Conservation (phyloP, 2,888 invertebrate species). For the Melinaea menophilus region DNA sequence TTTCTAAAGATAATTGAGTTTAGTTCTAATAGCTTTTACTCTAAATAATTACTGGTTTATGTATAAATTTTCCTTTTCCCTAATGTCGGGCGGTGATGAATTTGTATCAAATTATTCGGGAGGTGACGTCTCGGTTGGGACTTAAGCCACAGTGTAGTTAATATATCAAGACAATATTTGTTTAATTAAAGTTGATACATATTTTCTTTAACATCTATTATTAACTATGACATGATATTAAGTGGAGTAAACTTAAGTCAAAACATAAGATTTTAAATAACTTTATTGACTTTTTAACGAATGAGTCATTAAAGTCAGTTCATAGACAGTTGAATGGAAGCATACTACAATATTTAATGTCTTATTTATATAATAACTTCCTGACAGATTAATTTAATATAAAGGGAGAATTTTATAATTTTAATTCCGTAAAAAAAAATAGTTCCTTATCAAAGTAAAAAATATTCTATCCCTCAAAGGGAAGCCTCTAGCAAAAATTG, state of each 20-base stretch:
- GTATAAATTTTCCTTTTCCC: constrained; percentile 28
- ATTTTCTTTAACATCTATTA: background rate
- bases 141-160: constrained; percentile 20
- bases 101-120: constrained; percentile 50
- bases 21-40: constrained; percentile 11
- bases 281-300: too few relatives aligned
- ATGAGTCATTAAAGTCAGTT: too few relatives aligned
- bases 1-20: background rate
- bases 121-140: constrained; percentile 30
- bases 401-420: too few relatives aligned
- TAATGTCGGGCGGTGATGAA: constrained; percentile 46
- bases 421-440: too few relatives aligned
- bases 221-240: too few relatives aligned
- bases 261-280: too few relatives aligned
- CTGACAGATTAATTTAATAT: too few relatives aligned
- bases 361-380: too few relatives aligned
- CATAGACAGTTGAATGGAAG: too few relatives aligned
- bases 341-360: too few relatives aligned
- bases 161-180: constrained; percentile 2
- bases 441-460: too few relatives aligned
- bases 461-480: background rate
- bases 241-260: too few relatives aligned
- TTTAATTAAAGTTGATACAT: background rate
- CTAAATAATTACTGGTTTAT: constrained; percentile 31
- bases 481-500: background rate